Percentiles rank a stretch among this genome's conserved stretches.
phyloP scores from a whole-genome alignment of 2,113 vertebrate species.

The Aramus guarauna region DNA sequence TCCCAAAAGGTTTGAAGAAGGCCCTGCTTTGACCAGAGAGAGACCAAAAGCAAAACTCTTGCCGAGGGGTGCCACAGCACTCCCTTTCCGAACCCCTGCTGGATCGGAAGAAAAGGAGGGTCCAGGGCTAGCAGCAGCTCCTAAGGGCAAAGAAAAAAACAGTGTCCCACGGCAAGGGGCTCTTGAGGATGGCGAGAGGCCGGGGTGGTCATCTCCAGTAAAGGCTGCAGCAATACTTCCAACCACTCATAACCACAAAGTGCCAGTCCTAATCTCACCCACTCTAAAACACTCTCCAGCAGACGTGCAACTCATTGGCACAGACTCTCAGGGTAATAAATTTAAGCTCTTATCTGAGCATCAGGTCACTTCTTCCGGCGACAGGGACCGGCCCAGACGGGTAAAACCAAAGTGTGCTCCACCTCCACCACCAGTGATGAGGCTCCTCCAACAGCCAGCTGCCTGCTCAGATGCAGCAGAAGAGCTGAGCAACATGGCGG shows the following conservation, averaged over 20 bases:
- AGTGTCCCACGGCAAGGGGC: conserved; percentile 66
- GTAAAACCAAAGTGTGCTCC: conserved; percentile 98
- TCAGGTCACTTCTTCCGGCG: conserved; percentile 79
- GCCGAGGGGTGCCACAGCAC: conserved; percentile 77
- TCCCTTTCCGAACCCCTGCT: conserved; percentile 63
- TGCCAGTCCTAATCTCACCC: conserved; percentile 97
- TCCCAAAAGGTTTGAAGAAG: conserved; percentile 86
- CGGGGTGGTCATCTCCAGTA: conserved; percentile 85
- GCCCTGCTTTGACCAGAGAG: conserved; percentile 86
- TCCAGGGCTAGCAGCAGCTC: conserved; percentile 44
- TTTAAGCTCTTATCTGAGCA: conserved; percentile 97
- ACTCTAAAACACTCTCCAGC: conserved; percentile 90
- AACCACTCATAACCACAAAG: conserved; percentile 94
- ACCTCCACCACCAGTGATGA: conserved; percentile 86
- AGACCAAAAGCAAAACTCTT: conserved; percentile 94
- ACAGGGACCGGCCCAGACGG: conserved; percentile 90
- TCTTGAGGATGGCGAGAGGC: conserved; percentile 80
- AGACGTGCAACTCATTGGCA: conserved; percentile 91
- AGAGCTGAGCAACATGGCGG: neutral
- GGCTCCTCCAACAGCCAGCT: conserved; percentile 83
- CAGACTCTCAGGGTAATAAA: conserved; percentile 98
- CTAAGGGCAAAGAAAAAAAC: conserved; percentile 79
- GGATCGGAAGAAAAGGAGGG: conserved; percentile 72
- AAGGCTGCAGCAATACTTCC: conserved; percentile 77
- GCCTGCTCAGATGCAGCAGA: conserved; percentile 73